phyloP scores from a whole-genome alignment of 2,888 invertebrate species.

The Ochropleura leucogaster region DNA sequence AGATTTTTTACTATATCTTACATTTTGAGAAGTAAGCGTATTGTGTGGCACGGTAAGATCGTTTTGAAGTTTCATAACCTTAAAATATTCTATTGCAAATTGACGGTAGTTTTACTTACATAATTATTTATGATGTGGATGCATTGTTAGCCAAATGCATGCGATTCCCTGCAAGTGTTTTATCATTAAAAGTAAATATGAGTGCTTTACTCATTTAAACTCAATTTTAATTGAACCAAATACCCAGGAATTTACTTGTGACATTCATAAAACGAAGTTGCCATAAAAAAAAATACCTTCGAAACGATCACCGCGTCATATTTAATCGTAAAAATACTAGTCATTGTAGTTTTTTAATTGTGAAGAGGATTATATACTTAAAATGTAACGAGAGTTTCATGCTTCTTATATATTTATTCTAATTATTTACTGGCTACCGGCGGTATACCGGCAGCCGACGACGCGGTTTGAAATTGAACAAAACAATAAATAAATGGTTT shows the following conservation, averaged over 20 bases:
- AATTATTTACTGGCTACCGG: constrained; percentile 68
- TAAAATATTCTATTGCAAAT: background rate
- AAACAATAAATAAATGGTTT: constrained; percentile 82
- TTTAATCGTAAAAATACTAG: constrained; percentile 74
- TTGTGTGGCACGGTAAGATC: constrained; percentile 59
- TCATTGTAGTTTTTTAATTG: constrained; percentile 79
- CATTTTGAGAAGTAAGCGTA: constrained; percentile 63
- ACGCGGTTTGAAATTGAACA: constrained; percentile 71
- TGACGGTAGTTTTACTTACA: background rate
- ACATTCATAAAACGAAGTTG: background rate
- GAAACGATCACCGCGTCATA: constrained; percentile 63
- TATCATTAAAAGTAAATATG: too few species aligned
- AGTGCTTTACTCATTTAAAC: too few species aligned
- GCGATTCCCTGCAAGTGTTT: background rate
- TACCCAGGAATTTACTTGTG: background rate
- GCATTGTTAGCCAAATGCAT: background rate
- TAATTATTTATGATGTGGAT: background rate
- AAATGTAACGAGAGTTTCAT: constrained; percentile 75
- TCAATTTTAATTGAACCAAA: constrained; percentile 2
- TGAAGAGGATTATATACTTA: constrained; percentile 72
- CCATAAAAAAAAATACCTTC: constrained; percentile 51
- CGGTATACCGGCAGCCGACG: constrained; percentile 49
- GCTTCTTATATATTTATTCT: constrained; percentile 82
- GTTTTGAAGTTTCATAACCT: constrained; percentile 36
- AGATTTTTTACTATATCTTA: constrained; percentile 79